Evolutionary conservation across 2,113 vertebrate species (phyloP).

Genomic region (Callorhinus ursinus): DNA sequence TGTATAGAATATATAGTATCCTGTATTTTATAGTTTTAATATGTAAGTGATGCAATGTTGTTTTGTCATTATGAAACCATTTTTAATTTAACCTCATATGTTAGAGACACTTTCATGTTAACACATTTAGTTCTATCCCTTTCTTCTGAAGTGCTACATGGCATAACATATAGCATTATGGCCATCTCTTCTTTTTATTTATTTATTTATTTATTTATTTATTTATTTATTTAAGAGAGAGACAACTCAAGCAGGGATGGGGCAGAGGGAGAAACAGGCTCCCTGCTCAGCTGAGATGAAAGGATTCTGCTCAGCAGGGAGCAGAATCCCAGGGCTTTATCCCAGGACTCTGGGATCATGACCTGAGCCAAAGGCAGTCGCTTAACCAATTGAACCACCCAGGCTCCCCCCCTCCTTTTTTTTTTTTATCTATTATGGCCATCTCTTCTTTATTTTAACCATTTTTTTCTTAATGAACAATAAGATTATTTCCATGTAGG

Average conservation of each 20-base stretch:
- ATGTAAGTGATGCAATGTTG: neutral
- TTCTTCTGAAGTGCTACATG: neutral
- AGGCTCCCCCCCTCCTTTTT: too few relatives aligned
- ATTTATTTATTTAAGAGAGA: too few relatives aligned
- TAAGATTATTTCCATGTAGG: neutral
- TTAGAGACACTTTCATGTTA: neutral
- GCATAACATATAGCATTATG: neutral
- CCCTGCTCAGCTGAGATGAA: too few relatives aligned
- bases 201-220: too few relatives aligned
- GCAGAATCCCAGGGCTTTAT: too few relatives aligned
- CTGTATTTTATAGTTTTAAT: neutral
- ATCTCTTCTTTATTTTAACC: neutral
- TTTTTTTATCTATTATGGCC: neutral
- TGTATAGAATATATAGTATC: neutral
- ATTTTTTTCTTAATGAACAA: neutral
- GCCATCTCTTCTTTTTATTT: neutral
- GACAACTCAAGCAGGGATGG: too few relatives aligned
- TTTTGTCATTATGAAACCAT: neutral
- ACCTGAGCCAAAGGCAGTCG: too few relatives aligned
- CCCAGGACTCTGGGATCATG: too few relatives aligned
- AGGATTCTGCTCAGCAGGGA: too few relatives aligned
- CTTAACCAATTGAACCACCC: too few relatives aligned
- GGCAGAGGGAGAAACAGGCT: too few relatives aligned
- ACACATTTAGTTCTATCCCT: neutral
- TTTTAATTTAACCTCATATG: slow-evolving; percentile 23